Conservation (phyloP, 2,797 vertebrate species). For the Acropternis orthonyx region DNA sequence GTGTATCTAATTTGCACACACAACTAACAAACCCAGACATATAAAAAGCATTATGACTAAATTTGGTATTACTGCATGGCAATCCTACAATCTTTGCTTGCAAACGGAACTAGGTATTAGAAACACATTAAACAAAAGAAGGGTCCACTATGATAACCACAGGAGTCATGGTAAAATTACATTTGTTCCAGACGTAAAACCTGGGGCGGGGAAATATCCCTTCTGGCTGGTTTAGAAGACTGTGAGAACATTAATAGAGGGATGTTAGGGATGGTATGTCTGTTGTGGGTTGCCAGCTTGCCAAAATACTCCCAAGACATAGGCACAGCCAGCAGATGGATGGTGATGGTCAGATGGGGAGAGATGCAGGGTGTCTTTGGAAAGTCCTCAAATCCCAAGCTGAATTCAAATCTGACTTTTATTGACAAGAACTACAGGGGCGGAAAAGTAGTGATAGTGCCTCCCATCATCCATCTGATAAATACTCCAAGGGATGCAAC, state of each 20-base stretch:
- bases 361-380: background rate
- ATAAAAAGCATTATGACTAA: background rate
- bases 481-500: background rate
- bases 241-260: background rate
- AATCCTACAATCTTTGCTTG: background rate
- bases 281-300: background rate
- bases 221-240: background rate
- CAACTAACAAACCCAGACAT: background rate
- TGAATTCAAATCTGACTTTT: background rate
- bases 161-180: background rate
- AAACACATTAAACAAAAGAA: background rate
- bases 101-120: background rate
- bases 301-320: background rate
- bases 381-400: background rate
- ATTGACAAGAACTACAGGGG: background rate
- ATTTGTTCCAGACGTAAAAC: background rate
- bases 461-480: background rate
- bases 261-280: background rate
- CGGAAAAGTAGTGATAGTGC: background rate
- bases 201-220: background rate
- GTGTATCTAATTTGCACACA: background rate
- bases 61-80: background rate
- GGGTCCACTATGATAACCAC: background rate
- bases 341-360: background rate
- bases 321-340: fast-evolving